Conservation (phyloP, 2,888 invertebrate genomes). For the Theretra japonica region DNA sequence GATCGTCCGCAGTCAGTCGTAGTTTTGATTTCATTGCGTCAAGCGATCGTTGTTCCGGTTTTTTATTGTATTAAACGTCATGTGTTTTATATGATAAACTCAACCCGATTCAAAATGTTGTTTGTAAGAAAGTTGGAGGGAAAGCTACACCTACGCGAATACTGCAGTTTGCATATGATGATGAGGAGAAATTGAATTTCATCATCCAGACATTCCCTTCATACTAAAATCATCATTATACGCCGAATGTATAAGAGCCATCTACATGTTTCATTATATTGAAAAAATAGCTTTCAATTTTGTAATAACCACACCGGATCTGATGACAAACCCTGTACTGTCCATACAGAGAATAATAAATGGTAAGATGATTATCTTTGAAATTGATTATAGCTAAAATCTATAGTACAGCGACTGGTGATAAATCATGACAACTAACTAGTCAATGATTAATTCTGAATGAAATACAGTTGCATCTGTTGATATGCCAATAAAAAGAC, state of each 20-base stretch:
- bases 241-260: background rate
- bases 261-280: no score
- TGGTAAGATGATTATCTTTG: no score
- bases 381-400: no score
- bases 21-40: background rate
- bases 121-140: background rate
- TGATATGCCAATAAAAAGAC: no score
- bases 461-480: no score
- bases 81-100: background rate
- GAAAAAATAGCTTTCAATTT: no score
- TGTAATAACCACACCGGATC: no score
- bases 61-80: background rate
- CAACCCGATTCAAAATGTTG: background rate
- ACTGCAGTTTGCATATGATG: background rate
- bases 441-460: no score
- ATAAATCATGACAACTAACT: no score
- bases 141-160: background rate
- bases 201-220: background rate
- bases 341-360: no score
- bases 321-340: no score
- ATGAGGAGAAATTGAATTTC: background rate
- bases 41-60: conserved; percentile 10
- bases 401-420: no score
- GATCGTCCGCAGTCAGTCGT: conserved; percentile 7
- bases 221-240: background rate